A percentile compares a stretch with the other conserved stretches of the same genome.
These are phyloP conservation scores for Potorous gilbertii DNA, from an alignment of 2,797 vertebrate genomes.

Conservation along the genomic window DNA sequence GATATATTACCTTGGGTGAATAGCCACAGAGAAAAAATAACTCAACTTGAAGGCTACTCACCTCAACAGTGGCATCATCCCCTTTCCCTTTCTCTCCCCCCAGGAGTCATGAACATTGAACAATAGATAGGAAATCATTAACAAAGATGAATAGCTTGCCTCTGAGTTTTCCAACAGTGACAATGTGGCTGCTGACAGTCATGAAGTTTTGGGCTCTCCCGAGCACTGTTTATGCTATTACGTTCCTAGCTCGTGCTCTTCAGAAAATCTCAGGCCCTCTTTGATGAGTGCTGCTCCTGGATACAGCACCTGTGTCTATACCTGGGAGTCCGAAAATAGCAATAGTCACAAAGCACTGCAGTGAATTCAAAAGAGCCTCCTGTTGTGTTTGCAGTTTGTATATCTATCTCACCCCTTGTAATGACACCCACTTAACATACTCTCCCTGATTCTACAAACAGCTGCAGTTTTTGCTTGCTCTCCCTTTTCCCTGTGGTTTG, in stretches of 20 bases:
- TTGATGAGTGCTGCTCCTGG: constrained; percentile 6
- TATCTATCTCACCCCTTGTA: constrained; percentile 45
- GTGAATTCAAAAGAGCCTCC: constrained; percentile 34
- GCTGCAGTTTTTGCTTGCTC: constrained; percentile 36
- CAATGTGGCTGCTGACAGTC: background rate
- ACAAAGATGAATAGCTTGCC: background rate
- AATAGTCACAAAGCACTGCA: background rate
- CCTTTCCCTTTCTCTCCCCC: background rate
- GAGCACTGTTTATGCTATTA: background rate
- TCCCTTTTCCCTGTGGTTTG: constrained; percentile 26
- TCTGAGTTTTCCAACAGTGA: background rate
- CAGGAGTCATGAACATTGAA: background rate
- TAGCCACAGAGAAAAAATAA: constrained; percentile 39
- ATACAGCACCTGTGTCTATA: constrained; percentile 39
- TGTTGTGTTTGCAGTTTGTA: constrained; percentile 54
- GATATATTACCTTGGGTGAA: constrained; percentile 20
- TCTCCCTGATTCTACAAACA: constrained; percentile 53
- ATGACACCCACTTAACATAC: constrained; percentile 51
- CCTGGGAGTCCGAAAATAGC: constrained; percentile 43
- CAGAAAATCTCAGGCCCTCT: background rate
- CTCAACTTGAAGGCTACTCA: background rate
- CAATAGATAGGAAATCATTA: background rate
- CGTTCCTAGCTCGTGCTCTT: background rate
- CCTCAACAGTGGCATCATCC: background rate
- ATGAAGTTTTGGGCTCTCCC: background rate